These are phyloP conservation scores for Watsonalla cultraria DNA, from an alignment of 2,888 invertebrate genomes.

Conservation along the genomic window DNA sequence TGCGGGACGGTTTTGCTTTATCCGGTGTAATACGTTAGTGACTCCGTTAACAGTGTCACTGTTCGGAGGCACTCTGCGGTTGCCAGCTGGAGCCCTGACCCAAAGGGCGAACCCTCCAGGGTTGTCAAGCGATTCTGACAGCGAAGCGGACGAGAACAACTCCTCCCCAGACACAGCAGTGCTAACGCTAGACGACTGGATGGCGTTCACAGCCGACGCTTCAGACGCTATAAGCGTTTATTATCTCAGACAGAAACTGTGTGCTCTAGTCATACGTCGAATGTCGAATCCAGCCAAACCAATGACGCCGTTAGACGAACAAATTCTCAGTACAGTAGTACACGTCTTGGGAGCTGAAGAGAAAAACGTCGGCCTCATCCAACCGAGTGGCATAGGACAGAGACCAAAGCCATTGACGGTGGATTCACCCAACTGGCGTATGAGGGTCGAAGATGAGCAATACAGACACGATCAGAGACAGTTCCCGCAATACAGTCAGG, in stretches of 20 bases:
- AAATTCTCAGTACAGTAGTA: constrained; percentile 82
- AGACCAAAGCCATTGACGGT: constrained; percentile 83
- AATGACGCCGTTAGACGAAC: constrained; percentile 81
- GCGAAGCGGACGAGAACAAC: constrained; percentile 60
- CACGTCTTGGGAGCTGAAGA: constrained; percentile 85
- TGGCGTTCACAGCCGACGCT: constrained; percentile 83
- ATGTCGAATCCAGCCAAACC: constrained; percentile 79
- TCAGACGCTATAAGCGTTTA: constrained; percentile 82
- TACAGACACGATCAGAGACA: constrained; percentile 40
- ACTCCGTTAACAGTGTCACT: constrained; percentile 89
- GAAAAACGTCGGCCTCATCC: constrained; percentile 81
- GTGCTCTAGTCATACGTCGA: constrained; percentile 81
- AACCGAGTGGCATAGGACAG: constrained; percentile 87
- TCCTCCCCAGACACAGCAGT: constrained; percentile 56
- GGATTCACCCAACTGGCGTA: constrained; percentile 72
- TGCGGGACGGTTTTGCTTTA: constrained; percentile 82
- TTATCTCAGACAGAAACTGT: constrained; percentile 85
- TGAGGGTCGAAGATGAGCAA: constrained; percentile 44
- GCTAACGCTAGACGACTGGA: constrained; percentile 86
- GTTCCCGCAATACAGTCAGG: constrained; percentile 37
- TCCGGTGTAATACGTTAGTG: constrained; percentile 89
- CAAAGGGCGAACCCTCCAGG: constrained; percentile 69
- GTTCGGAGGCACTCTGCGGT: constrained; percentile 84
- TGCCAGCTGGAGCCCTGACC: constrained; percentile 70
- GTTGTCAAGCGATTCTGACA: constrained; percentile 67